phyloP scores from a whole-genome alignment of 2,113 vertebrate genomes.

The Leptobrachium leishanense region DNA sequence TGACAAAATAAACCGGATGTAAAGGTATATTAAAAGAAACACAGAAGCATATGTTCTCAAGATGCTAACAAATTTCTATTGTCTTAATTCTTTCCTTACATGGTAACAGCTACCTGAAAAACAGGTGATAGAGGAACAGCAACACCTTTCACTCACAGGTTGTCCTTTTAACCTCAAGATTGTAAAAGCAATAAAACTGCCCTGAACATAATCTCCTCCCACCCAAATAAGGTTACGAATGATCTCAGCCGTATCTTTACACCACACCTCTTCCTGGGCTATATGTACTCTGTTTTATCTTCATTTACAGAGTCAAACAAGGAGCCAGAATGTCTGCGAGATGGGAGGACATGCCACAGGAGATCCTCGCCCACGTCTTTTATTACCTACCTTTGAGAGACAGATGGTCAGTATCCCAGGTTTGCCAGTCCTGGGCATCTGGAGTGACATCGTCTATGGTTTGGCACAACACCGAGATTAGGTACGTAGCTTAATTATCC shows the following conservation, averaged over 20 bases:
- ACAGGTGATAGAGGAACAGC: neutral
- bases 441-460: slow-evolving; percentile 47
- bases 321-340: neutral
- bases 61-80: too few species aligned
- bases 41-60: too few species aligned
- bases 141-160: neutral
- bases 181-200: neutral
- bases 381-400: slow-evolving; percentile 41
- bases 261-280: neutral
- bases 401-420: slow-evolving; percentile 24
- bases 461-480: slow-evolving; percentile 54
- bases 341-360: slow-evolving; percentile 52
- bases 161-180: neutral
- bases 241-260: neutral
- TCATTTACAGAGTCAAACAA: neutral
- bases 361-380: slow-evolving; percentile 48
- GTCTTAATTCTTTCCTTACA: too few species aligned
- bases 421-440: slow-evolving; percentile 47
- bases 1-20: too few species aligned
- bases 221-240: neutral
- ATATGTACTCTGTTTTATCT: neutral
- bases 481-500: slow-evolving; percentile 20
- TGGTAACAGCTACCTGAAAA: too few species aligned
- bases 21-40: too few species aligned
- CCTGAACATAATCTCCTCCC: neutral